phyloP scores from a whole-genome alignment of 2,888 invertebrate genomes.

The Cantharis rufa region DNA sequence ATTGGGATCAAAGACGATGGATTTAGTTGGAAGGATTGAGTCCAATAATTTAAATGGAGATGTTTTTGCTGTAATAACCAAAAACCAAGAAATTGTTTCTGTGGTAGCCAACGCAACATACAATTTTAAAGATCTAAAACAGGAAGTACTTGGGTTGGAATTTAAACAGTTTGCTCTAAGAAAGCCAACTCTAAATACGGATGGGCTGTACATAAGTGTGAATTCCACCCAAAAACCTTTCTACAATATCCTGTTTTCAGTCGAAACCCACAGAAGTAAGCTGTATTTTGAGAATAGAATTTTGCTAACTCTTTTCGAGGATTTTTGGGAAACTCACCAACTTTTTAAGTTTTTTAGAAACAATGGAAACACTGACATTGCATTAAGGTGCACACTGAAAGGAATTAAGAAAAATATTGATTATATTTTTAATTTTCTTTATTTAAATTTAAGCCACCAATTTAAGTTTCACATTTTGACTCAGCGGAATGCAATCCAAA shows the following conservation, averaged over 20 bases:
- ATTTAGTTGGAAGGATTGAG: slow-evolving; percentile 19
- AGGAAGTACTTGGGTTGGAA: slow-evolving; percentile 17
- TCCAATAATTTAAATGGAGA: slow-evolving; percentile 31
- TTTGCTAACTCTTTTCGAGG: slow-evolving; percentile 27
- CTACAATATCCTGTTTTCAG: slow-evolving; percentile 29
- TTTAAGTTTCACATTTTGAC: slow-evolving; percentile 27
- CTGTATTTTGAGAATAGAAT: slow-evolving; percentile 33
- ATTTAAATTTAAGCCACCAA: slow-evolving; percentile 21
- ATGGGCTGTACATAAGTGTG: slow-evolving; percentile 18
- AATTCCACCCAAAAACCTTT: slow-evolving; percentile 29
- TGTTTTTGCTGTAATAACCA: slow-evolving; percentile 16
- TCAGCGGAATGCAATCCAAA: slow-evolving; percentile 30
- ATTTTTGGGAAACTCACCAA: slow-evolving; percentile 34
- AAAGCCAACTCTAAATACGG: slow-evolving; percentile 13
- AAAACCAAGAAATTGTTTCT: slow-evolving; percentile 11
- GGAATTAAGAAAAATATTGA: slow-evolving; percentile 33
- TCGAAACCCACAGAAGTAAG: slow-evolving; percentile 27
- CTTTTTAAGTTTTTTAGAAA: slow-evolving; percentile 28
- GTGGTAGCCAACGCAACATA: slow-evolving; percentile 19
- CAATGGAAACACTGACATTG: slow-evolving; percentile 19
- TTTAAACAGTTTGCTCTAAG: slow-evolving; percentile 14
- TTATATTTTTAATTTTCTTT: slow-evolving; percentile 27
- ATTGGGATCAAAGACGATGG: slow-evolving; percentile 12
- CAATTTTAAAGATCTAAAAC: slow-evolving; percentile 12
- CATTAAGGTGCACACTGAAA: slow-evolving; percentile 27